Percentiles rank a stretch among this genome's conserved stretches.
These are phyloP conservation scores for Bubo blakistoni DNA, from an alignment of 2,113 vertebrate species.

Conservation along the genomic window DNA sequence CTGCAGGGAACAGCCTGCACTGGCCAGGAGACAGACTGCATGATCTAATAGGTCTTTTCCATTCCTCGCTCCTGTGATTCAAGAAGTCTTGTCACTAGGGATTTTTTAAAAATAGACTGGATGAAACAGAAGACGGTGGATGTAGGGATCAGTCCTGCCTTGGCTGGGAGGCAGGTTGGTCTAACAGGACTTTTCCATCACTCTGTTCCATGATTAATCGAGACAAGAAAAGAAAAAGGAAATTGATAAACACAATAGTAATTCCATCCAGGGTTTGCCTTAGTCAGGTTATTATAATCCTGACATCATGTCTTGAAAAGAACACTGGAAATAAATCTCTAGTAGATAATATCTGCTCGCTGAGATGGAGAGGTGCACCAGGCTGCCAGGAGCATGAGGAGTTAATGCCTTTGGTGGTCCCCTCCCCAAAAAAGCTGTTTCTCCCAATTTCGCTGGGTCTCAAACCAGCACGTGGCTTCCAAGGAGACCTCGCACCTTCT, in stretches of 20 bases:
- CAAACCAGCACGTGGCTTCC: neutral
- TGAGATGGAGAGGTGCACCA: neutral
- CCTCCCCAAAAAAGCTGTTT: neutral
- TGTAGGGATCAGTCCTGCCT: slow-evolving; percentile 1
- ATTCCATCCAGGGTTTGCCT: slow-evolving; percentile 18
- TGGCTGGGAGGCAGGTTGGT: slow-evolving; percentile 20
- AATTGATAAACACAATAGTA: slow-evolving; percentile 37
- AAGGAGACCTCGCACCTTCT: neutral
- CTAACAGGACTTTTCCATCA: slow-evolving; percentile 56
- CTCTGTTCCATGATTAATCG: neutral
- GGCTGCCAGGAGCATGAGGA: neutral
- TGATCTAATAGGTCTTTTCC: slow-evolving; percentile 55
- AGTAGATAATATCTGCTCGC: neutral
- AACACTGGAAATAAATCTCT: slow-evolving; percentile 30
- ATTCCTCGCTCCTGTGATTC: slow-evolving; percentile 25
- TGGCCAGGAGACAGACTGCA: slow-evolving; percentile 34
- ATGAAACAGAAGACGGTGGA: neutral
- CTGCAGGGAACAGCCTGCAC: neutral
- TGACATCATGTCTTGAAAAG: slow-evolving; percentile 67
- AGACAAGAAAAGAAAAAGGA: slow-evolving; percentile 2
- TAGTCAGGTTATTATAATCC: slow-evolving; percentile 36
- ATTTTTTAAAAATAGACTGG: slow-evolving; percentile 36
- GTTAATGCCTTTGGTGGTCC: neutral
- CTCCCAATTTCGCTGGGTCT: rapidly evolving
- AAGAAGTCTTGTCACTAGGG: neutral